These are phyloP conservation scores for Bombylius discolor DNA, from an alignment of 2,888 invertebrate genomes.

Conservation along the genomic window DNA sequence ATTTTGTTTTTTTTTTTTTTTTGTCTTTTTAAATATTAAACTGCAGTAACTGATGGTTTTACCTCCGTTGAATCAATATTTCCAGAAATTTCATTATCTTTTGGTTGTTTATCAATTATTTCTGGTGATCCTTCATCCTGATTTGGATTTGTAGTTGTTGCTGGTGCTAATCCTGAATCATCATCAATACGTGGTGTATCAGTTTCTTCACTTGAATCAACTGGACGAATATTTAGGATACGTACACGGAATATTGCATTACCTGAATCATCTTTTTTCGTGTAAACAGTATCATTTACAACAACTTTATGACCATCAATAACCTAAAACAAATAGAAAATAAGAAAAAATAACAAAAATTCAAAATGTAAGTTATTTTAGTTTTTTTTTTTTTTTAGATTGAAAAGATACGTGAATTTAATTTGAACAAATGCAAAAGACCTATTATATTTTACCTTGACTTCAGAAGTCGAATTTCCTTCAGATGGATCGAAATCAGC, in stretches of 20 bases:
- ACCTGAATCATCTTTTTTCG: constrained; percentile 29
- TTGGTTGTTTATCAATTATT: constrained; percentile 18
- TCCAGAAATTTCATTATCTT: constrained; percentile 28
- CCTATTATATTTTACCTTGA: constrained; percentile 26
- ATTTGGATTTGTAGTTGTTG: not conserved
- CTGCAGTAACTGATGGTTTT: constrained; percentile 20
- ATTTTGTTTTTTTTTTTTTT: not conserved
- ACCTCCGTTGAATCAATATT: constrained; percentile 32
- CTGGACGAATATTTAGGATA: constrained; percentile 40
- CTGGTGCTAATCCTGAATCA: not conserved
- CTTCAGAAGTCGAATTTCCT: constrained; percentile 34
- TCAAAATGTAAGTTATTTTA: not conserved
- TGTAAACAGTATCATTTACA: constrained; percentile 43
- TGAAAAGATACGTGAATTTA: not conserved
- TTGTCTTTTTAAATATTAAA: not conserved
- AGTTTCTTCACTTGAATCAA: constrained; percentile 19
- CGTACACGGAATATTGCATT: constrained; percentile 37
- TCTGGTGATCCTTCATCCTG: constrained; percentile 3
- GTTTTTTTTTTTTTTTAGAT: not conserved
- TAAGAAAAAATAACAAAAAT: not conserved
- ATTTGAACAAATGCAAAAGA: not conserved
- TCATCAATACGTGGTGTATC: not conserved
- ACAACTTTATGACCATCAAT: constrained; percentile 43
- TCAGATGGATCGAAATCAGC: constrained; percentile 21
- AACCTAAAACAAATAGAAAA: constrained; percentile 26